A percentile compares a stretch with the other conserved stretches of the same genome.
These are phyloP conservation scores for Gortyna flavago DNA, from an alignment of 2,888 invertebrate species.

Conservation along the genomic window DNA sequence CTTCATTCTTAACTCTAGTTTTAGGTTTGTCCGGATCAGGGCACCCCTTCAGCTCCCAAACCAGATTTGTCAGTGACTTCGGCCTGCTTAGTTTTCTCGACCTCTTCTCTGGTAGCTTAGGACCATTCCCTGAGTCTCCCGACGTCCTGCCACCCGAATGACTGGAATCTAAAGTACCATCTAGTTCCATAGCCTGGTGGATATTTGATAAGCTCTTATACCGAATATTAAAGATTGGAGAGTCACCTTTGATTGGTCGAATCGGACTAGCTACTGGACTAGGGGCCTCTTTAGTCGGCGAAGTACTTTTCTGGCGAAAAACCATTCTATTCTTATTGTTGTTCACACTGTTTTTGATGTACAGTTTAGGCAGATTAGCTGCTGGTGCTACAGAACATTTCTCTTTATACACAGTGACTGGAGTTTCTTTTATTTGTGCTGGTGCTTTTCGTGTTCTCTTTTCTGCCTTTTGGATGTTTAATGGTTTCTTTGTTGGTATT, in stretches of 20 bases:
- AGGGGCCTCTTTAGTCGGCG: slow-evolving; percentile 93
- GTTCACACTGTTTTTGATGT: slow-evolving; percentile 93
- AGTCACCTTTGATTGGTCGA: slow-evolving; percentile 91
- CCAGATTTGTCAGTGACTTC: slow-evolving; percentile 95
- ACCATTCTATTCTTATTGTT: slow-evolving; percentile 91
- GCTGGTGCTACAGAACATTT: slow-evolving; percentile 89
- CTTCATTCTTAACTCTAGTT: slow-evolving; percentile 87
- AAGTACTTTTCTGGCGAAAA: slow-evolving; percentile 93
- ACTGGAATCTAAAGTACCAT: slow-evolving; percentile 96
- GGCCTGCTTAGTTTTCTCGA: slow-evolving; percentile 95
- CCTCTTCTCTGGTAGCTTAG: slow-evolving; percentile 95
- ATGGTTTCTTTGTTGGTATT: slow-evolving; percentile 95
- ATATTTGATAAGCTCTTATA: slow-evolving; percentile 93
- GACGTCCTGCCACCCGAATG: slow-evolving; percentile 96
- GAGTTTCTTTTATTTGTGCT: slow-evolving; percentile 89
- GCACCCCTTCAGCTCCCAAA: slow-evolving; percentile 93
- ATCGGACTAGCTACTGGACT: slow-evolving; percentile 90
- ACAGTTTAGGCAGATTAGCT: slow-evolving; percentile 92
- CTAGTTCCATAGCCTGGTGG: slow-evolving; percentile 93
- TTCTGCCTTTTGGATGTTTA: slow-evolving; percentile 91
- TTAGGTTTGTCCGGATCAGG: slow-evolving; percentile 87
- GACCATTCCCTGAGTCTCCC: slow-evolving; percentile 94
- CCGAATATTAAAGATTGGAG: slow-evolving; percentile 94
- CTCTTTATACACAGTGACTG: slow-evolving; percentile 89
- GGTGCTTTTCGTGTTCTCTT: slow-evolving; percentile 93